A percentile compares a stretch with the other conserved stretches of the same genome.
phyloP scores from a whole-genome alignment of 2,113 vertebrate genomes.

The Corynorhinus townsendii region DNA sequence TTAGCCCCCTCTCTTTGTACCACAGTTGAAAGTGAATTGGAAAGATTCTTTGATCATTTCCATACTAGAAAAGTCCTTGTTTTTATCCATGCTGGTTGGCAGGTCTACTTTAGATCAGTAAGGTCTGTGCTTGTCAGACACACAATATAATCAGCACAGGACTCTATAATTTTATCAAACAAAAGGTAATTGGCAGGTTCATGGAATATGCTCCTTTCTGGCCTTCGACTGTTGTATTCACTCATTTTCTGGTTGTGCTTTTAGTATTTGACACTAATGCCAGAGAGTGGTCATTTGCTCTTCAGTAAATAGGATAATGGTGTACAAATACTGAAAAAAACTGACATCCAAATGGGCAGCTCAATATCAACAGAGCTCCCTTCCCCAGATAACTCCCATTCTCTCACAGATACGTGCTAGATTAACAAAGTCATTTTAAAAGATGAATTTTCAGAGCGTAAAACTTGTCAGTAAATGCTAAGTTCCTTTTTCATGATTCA shows the following conservation, averaged over 20 bases:
- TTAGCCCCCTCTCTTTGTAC: background rate
- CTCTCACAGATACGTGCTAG: background rate
- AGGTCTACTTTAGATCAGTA: background rate
- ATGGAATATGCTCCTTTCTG: background rate
- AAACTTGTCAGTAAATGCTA: background rate
- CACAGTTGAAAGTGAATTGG: background rate
- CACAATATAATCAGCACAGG: background rate
- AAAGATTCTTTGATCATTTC: constrained; percentile 3
- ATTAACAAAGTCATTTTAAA: background rate
- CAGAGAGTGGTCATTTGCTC: background rate
- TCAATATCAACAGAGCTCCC: background rate
- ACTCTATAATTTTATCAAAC: background rate
- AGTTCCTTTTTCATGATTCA: background rate
- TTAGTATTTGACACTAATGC: background rate
- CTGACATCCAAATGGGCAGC: background rate
- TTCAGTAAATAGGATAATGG: constrained; percentile 3
- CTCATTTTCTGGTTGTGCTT: background rate
- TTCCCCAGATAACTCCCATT: background rate
- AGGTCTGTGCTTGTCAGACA: background rate
- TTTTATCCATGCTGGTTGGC: background rate
- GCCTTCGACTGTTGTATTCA: background rate
- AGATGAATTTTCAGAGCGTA: background rate
- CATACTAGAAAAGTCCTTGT: constrained; percentile 10
- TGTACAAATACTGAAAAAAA: background rate
- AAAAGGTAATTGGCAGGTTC: background rate